Evolutionary conservation across 92 coral and sea anemone species (phyloP).

Genomic region (Actinernus sp.): DNA sequence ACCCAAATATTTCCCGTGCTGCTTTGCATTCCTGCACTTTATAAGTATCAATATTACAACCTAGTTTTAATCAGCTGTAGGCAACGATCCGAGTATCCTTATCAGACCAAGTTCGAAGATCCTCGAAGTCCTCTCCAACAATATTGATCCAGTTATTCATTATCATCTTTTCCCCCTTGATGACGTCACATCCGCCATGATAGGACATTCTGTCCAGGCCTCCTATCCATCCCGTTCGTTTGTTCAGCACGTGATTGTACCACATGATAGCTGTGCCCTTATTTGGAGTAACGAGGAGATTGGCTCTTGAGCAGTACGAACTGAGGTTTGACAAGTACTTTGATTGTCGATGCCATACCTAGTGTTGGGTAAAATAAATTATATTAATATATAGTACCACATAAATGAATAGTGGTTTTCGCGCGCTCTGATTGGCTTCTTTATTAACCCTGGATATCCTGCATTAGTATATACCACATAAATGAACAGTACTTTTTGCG

Average conservation of each 20-base stretch:
- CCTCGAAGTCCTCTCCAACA: constrained; percentile 62
- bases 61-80: too few species aligned
- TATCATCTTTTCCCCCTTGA: constrained; percentile 86
- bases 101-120: constrained; percentile 73
- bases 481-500: too few species aligned
- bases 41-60: too few species aligned
- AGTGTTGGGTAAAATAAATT: neutral
- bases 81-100: constrained; percentile 13
- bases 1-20: too few species aligned
- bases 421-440: neutral
- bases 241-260: constrained; percentile 87
- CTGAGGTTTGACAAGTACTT: constrained; percentile 80
- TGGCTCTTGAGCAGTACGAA: constrained; percentile 82
- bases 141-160: constrained; percentile 95
- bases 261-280: constrained; percentile 89
- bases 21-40: too few species aligned
- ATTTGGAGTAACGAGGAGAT: constrained; percentile 73
- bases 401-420: too few species aligned
- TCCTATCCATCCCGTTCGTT: constrained; percentile 74
- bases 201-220: constrained; percentile 76
- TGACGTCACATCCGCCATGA: constrained; percentile 97
- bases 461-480: too few species aligned
- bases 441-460: too few species aligned
- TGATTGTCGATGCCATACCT: constrained; percentile 62
- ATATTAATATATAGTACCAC: too few species aligned